These are phyloP conservation scores for Euura lappo DNA, from an alignment of 1,140 invertebrate species.

Conservation along the genomic window DNA sequence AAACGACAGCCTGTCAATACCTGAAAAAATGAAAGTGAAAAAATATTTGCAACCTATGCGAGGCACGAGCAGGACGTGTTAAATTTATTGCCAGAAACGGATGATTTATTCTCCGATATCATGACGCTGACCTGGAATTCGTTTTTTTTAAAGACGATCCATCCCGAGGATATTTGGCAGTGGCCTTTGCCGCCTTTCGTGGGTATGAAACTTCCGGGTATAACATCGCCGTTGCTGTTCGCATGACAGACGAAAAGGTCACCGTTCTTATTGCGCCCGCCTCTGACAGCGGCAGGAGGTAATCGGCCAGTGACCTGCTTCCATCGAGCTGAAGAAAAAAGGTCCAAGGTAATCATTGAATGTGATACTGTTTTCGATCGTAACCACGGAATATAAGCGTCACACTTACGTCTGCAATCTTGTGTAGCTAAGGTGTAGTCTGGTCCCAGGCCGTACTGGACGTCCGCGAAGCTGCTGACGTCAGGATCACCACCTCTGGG, in stretches of 20 bases:
- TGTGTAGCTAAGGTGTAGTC: conserved; percentile 22
- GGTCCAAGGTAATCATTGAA: no score
- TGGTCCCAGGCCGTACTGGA: conserved; percentile 24
- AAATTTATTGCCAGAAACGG: background rate
- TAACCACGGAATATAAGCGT: background rate
- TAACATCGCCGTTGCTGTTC: conserved; percentile 18
- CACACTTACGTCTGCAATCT: conserved; percentile 19
- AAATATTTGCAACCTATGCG: no score
- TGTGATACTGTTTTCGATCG: background rate
- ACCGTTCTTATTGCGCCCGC: conserved; percentile 14
- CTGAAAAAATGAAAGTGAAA: background rate
- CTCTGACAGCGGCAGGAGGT: conserved; percentile 19
- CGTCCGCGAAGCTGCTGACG: conserved; percentile 16
- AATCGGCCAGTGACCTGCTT: conserved; percentile 13
- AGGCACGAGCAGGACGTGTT: background rate
- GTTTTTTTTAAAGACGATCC: conserved; percentile 15
- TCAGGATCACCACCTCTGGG: conserved; percentile 16
- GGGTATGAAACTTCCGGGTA: conserved; percentile 20
- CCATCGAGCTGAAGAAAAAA: conserved; percentile 14
- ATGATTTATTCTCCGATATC: background rate
- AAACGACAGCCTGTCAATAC: conserved; percentile 20
- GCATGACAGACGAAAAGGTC: conserved; percentile 22
- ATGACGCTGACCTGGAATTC: conserved; percentile 19
- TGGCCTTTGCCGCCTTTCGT: conserved; percentile 13
- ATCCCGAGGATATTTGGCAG: conserved; percentile 18